phyloP scores from a whole-genome alignment of 2,113 vertebrate species.

The Prinia subflava region DNA sequence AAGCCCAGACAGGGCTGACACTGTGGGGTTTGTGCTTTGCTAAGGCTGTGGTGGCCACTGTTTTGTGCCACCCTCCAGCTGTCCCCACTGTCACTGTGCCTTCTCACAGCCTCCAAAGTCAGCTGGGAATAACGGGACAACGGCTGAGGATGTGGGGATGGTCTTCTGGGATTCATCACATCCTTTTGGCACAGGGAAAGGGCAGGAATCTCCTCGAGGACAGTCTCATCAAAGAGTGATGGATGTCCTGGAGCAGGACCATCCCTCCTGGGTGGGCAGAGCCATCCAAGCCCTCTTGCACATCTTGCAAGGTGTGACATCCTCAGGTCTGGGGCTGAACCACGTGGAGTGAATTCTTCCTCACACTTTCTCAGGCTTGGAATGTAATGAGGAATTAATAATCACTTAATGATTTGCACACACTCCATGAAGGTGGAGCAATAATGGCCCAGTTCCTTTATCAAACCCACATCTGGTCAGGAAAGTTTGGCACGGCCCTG shows the following conservation, averaged over 20 bases:
- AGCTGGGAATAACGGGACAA: neutral
- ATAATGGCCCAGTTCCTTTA: neutral
- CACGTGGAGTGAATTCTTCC: neutral
- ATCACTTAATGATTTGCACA: neutral
- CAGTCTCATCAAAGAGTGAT: rapidly evolving
- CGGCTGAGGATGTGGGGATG: rapidly evolving
- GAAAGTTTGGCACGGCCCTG: rapidly evolving
- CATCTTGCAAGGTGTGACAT: rapidly evolving
- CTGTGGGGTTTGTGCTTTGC: rapidly evolving
- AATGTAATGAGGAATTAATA: neutral
- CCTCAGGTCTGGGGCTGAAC: neutral
- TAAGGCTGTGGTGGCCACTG: neutral
- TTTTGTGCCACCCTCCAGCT: neutral
- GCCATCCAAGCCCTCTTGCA: neutral
- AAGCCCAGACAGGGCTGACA: neutral
- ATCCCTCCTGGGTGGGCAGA: neutral
- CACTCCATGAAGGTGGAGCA: neutral
- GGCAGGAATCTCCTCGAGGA: neutral
- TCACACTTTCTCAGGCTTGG: neutral
- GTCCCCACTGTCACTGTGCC: neutral
- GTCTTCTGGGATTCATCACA: neutral
- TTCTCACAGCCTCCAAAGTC: neutral
- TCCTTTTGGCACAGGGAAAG: neutral
- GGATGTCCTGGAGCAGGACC: neutral
- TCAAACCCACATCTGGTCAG: neutral